Conservation (phyloP, 2,113 vertebrate species). For the Micronycteris hirsuta region DNA sequence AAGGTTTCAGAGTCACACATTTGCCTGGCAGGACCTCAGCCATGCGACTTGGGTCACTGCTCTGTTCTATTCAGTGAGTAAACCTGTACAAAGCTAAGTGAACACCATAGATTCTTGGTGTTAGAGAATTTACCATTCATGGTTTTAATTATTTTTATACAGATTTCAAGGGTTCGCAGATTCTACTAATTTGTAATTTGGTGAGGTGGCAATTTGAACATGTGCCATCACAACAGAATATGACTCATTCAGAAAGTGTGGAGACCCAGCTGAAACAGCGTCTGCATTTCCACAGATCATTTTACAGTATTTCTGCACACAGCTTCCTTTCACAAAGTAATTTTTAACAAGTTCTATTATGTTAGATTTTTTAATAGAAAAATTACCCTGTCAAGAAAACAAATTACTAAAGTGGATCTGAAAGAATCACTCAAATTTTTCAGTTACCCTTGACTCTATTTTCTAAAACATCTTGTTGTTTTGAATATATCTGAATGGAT, state of each 20-base stretch:
- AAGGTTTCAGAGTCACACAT: neutral
- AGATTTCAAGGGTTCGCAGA: neutral
- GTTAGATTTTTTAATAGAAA: neutral
- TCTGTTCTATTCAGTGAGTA: neutral
- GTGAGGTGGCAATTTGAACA: neutral
- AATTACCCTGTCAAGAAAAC: neutral
- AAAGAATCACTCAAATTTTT: neutral
- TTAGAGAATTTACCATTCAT: neutral
- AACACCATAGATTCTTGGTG: neutral
- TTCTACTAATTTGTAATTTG: neutral
- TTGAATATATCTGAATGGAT: neutral
- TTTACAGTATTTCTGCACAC: neutral
- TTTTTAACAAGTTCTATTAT: neutral
- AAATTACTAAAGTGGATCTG: neutral
- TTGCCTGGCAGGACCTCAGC: neutral
- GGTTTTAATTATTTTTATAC: neutral
- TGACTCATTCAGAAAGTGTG: neutral
- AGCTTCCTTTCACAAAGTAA: neutral
- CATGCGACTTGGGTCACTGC: neutral
- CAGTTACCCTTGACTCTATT: neutral
- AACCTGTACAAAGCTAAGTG: neutral
- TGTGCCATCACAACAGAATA: no score
- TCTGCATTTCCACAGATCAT: neutral
- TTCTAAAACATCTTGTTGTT: neutral
- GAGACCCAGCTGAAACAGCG: neutral